Evolutionary conservation across 2,888 invertebrate genomes (phyloP), one percentile per base, ranked within the genome.

Genomic region (Frankliniella intonsa): DNA sequence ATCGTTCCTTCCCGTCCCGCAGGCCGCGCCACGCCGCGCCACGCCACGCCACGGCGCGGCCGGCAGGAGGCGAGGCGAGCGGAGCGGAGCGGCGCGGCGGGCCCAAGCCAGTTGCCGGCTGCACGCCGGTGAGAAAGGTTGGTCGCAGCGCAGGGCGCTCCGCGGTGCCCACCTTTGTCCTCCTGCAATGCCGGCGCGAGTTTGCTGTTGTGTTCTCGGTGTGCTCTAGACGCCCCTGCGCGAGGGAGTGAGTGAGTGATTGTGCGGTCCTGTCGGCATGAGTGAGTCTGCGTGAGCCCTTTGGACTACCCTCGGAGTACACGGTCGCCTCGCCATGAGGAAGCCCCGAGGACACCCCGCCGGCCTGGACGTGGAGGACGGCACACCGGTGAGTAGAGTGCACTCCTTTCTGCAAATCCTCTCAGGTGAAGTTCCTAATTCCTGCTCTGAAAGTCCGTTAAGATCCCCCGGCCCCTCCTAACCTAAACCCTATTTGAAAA

Each of bases 321-420:
- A 5, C 38, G 38, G 5, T 38, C 38, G 5, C n/a, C n/a, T 38
- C 38, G 38, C 38, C 22, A 76, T 76, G 69, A n/a, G 69, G 69
- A 76, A 76, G 69, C 69, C 69, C 10, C 69, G 69, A 12, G 69
- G 69, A 76, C 69, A 25, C 69, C 69, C 69, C 25, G 69, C 69
- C 69, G 69, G 69, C 11, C 69, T 76, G 69, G 69, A 76, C 69
- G 69, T 76, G 22, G 69, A 76, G 25, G 69, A 76, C 10, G 69
- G 69, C 69, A 76, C 69, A 12, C 69, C 69, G 69, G 69, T 76
- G 22, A 76, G 69, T 19, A 69, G 12, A 38, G 5, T 38, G 38
- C 38, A 38, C 38, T 38, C 38, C 38, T 38, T 38, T 38, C 5
- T 38, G 38, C 38, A 38, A 2, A 38, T 38, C 38, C 38, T 5